phyloP scores from a whole-genome alignment of 1,140 invertebrate genomes.

The Drosophila funebris region DNA sequence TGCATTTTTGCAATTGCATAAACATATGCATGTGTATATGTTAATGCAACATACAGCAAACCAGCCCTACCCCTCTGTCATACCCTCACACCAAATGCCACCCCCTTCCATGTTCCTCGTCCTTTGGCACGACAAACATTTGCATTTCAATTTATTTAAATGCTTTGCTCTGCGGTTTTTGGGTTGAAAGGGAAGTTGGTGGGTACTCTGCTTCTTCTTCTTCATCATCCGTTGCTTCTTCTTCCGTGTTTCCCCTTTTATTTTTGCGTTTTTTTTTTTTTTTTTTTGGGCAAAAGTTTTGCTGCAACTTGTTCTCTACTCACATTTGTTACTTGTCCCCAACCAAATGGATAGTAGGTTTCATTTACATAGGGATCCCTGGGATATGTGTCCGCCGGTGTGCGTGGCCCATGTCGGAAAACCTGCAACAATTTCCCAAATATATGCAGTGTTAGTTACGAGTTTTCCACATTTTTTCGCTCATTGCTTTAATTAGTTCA shows the following conservation, averaged over 20 bases:
- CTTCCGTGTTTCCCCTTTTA: neutral
- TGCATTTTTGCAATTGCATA: slow-evolving; percentile 81
- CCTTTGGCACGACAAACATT: slow-evolving; percentile 55
- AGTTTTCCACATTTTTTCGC: slow-evolving; percentile 43
- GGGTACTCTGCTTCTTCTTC: slow-evolving; percentile 1
- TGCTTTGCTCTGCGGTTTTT: slow-evolving; percentile 62
- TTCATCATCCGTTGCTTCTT: neutral
- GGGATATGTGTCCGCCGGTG: slow-evolving; percentile 91
- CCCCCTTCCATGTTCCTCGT: neutral
- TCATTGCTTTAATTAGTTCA: slow-evolving; percentile 30
- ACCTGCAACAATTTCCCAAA: slow-evolving; percentile 84
- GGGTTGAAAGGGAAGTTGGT: slow-evolving; percentile 12
- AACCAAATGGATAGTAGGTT: slow-evolving; percentile 89
- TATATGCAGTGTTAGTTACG: slow-evolving; percentile 36
- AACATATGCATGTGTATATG: slow-evolving; percentile 81
- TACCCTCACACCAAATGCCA: neutral
- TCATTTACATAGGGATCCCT: slow-evolving; percentile 89
- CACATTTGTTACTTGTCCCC: slow-evolving; percentile 92
- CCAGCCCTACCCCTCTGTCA: neutral
- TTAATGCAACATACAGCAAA: slow-evolving; percentile 58
- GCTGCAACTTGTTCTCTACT: slow-evolving; percentile 82
- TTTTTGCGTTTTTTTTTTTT: slow-evolving; percentile 11
- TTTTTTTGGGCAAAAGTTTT: slow-evolving; percentile 60
- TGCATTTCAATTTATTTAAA: slow-evolving; percentile 82
- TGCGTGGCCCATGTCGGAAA: slow-evolving; percentile 91